Conservation (phyloP, 2,888 invertebrate species). For the Polylopha cassiicola region DNA sequence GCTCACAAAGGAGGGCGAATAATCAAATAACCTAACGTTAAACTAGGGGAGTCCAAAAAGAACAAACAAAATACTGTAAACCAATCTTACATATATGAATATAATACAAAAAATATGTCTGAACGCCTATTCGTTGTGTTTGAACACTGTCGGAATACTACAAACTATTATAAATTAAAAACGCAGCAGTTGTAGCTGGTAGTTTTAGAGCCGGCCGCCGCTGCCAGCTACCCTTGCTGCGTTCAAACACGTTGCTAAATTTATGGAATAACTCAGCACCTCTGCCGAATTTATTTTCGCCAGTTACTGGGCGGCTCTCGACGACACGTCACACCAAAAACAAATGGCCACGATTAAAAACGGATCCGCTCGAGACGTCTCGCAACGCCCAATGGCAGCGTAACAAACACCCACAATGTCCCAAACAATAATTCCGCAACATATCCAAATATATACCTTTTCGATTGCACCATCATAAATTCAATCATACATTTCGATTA, state of each 20-base stretch:
- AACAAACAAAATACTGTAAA: constrained; percentile 53
- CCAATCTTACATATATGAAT: constrained; percentile 50
- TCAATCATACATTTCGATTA: constrained; percentile 42
- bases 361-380: constrained; percentile 8
- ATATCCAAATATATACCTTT: constrained; percentile 23
- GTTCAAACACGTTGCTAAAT: constrained; percentile 6
- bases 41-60: constrained; percentile 39
- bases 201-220: constrained; percentile 10
- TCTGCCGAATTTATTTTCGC: constrained; percentile 40
- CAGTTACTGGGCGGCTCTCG: constrained; percentile 28
- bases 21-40: constrained; percentile 42
- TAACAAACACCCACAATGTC: constrained; percentile 24
- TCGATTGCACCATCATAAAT: constrained; percentile 38
- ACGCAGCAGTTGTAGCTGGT: constrained; percentile 14
- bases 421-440: constrained; percentile 12
- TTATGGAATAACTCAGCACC: constrained; percentile 33
- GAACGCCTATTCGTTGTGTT: constrained; percentile 61
- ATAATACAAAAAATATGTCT: constrained; percentile 50
- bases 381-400: constrained; percentile 5
- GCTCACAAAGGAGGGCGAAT: constrained; percentile 43
- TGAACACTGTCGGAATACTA: constrained; percentile 48
- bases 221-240: constrained; percentile 17
- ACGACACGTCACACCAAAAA: constrained; percentile 40
- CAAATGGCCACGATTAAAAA: constrained; percentile 52
- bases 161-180: constrained; percentile 26